These are phyloP conservation scores for Aleiodes leptofemur DNA, from an alignment of 2,888 invertebrate genomes.

Conservation along the genomic window DNA sequence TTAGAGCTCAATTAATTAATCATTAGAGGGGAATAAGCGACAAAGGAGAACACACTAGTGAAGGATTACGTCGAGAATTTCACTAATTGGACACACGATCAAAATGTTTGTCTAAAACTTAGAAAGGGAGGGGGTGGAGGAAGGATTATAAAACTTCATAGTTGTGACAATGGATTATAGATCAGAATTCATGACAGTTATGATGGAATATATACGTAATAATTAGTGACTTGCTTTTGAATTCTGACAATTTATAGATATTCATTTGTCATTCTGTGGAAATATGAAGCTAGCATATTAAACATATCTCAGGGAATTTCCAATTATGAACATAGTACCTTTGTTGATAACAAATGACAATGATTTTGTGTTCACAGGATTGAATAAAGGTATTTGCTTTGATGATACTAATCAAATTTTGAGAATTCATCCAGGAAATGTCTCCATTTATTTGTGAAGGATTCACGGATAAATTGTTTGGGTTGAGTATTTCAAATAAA, in stretches of 20 bases:
- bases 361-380: no score
- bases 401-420: no score
- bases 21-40: no score
- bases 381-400: no score
- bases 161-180: slow-evolving; percentile 33
- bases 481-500: no score
- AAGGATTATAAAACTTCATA: slow-evolving; percentile 24
- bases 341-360: background rate
- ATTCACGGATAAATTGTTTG: no score
- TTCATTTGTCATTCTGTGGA: slow-evolving; percentile 35
- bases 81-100: slow-evolving; percentile 33
- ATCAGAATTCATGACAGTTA: slow-evolving; percentile 35
- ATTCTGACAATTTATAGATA: slow-evolving; percentile 27
- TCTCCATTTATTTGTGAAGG: no score
- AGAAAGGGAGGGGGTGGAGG: no score
- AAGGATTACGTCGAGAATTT: background rate
- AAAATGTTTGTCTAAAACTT: slow-evolving; percentile 21
- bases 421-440: no score
- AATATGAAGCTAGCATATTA: no score
- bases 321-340: slow-evolving; percentile 10
- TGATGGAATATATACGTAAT: slow-evolving; percentile 19
- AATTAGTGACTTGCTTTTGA: slow-evolving; percentile 10
- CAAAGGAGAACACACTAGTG: no score
- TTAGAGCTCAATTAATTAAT: no score
- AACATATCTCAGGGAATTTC: slow-evolving; percentile 15